A percentile compares a stretch with the other conserved stretches of the same genome.
Conservation (phyloP, 2,113 vertebrate genomes). For the Pelecanus crispus region DNA sequence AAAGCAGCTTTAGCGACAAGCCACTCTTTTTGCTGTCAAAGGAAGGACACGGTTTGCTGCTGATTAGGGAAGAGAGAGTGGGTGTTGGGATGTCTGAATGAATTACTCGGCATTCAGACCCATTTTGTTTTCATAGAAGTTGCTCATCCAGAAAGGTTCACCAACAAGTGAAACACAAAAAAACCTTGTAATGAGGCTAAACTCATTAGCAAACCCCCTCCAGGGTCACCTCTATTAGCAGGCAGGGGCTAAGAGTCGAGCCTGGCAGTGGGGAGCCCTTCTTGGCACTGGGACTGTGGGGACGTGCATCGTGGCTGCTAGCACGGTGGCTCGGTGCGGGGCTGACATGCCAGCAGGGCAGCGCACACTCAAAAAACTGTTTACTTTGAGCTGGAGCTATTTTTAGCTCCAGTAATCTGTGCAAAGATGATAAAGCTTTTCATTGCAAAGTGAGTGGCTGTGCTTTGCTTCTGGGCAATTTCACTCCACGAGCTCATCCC, state of each 20-base stretch:
- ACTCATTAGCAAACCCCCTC: background rate
- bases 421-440: conserved; percentile 71
- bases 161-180: background rate
- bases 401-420: conserved; percentile 72
- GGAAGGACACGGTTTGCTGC: background rate
- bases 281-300: background rate
- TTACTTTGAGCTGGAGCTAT: conserved; percentile 70
- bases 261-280: background rate
- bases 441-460: conserved; percentile 47
- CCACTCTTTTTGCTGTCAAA: background rate
- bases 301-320: background rate
- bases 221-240: background rate
- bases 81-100: background rate
- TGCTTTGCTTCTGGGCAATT: conserved; percentile 68
- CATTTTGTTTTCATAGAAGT: background rate
- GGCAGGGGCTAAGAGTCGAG: background rate
- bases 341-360: conserved; percentile 24
- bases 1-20: background rate
- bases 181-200: background rate
- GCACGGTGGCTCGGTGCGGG: accelerated
- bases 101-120: background rate
- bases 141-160: conserved; percentile 6
- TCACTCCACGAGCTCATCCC: conserved; percentile 46
- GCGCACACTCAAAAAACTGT: conserved; percentile 39
- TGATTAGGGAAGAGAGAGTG: background rate